These are phyloP conservation scores for Leptinotarsa undecemlineata DNA, from an alignment of 1,140 invertebrate species.

Conservation along the genomic window DNA sequence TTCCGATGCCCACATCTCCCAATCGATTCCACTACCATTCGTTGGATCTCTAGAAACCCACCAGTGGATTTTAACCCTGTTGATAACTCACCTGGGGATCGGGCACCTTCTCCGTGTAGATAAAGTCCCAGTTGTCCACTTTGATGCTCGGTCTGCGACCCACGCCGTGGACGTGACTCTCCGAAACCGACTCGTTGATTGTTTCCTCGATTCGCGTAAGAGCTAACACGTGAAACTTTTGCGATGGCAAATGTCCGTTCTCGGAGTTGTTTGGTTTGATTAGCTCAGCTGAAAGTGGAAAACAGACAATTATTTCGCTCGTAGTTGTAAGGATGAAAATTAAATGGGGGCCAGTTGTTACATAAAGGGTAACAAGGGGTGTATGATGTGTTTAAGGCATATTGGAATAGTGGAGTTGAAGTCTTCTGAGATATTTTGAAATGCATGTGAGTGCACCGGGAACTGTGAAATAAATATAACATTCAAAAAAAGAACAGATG, in stretches of 20 bases:
- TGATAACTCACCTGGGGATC: constrained; percentile 17
- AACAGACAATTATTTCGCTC: no score
- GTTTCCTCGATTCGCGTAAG: constrained; percentile 46
- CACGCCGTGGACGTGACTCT: constrained; percentile 1
- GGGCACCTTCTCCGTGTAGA: constrained; percentile 43
- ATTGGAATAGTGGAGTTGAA: no score
- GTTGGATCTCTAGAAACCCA: background rate
- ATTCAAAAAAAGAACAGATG: no score
- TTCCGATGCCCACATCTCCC: no score
- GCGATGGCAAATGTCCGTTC: constrained; percentile 18
- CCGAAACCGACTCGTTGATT: constrained; percentile 16
- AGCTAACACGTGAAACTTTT: constrained; percentile 50
- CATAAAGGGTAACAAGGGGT: no score
- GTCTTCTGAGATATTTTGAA: no score
- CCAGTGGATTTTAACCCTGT: background rate
- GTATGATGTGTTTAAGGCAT: no score
- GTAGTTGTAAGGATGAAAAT: no score
- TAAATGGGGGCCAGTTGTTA: no score
- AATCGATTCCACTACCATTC: background rate
- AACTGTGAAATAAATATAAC: no score
- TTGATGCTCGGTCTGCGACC: constrained; percentile 43
- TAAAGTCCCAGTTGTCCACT: constrained; percentile 51
- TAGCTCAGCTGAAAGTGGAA: background rate
- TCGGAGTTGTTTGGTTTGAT: background rate
- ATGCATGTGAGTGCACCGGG: no score